Evolutionary conservation across 2,113 vertebrate genomes (phyloP), one percentile per base, ranked within the genome.

Genomic region (Clarias macrocephalus): DNA sequence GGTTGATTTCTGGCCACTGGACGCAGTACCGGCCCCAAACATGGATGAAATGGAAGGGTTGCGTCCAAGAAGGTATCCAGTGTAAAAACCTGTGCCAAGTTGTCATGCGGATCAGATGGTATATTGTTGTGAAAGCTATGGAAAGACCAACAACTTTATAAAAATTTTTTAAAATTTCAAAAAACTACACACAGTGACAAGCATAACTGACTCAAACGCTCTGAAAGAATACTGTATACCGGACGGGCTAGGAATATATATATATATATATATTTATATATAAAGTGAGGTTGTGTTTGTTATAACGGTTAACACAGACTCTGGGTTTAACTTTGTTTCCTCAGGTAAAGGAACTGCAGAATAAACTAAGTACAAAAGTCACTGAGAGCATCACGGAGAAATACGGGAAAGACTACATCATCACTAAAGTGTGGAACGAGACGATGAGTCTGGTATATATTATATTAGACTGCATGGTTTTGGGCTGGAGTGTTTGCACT

Each of bases 371-470:
- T 11, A 0, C 0, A 0, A 62, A 90, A 4, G 87, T 94, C 0
- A 19, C 11, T 42, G 2, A 0, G 0, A 91, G 30, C 16, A 91
- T 96, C 57, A 0, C 19, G 56, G 0, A 6, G 0, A 1, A 90
- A 0, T 96, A 94, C 37, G 94, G 92, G 30, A 0, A 0, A 0
- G 16, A 73, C 0, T 0, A 88, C 0, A 16, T 57, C 2, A 0
- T 95, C 63, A 94, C 95, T 0, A 5, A 42, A 0, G 12, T 95
- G 5, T 96, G 95, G 95, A 2, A 95, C 3, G 0, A 23, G 56
- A 94, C 94, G 13, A 96, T 96, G 96, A 1, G 72, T 0, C n/a
- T 90, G 93, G 96, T 96, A 90, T 28, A 90, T 28, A n/a, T 33
- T 2, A 56, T 8, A 28, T 16, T 54, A 30, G 23, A 52, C 2